Evolutionary conservation across 1,140 invertebrate species (phyloP), one percentile per base, ranked within the genome.

Genomic region (Tetragonula clypearis): DNA sequence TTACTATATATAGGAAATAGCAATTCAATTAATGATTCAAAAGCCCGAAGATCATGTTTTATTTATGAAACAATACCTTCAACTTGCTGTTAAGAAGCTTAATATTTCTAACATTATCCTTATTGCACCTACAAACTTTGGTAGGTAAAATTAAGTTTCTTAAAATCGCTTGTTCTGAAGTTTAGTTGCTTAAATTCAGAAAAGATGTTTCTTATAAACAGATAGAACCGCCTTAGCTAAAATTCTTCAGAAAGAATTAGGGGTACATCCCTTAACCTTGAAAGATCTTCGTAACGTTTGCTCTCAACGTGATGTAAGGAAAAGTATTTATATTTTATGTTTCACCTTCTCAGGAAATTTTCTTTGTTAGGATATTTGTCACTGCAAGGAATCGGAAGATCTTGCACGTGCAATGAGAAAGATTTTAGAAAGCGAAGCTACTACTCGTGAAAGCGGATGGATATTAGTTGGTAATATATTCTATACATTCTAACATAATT

Each of bases 31-130:
- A 66, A 79, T 95, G 2, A 95, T 96, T 23, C 93, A 95, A 76
- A 92, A 95, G 85, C 95, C 95, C 1, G 87, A 92, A 1, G 95
- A 96, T 89, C 95, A 95, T 82, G 87, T 95, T 17, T 85, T 94
- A 26, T 96, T 95, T 87, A 88, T 95, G 62, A 95, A 95, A 85
- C 94, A 95, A 88, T 92, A 95, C 56, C 66, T 96, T 14, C 78
- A 91, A 56, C 92, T 93, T 75, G 95, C 95, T 8, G 89, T 92
- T 21, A 90, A 90, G 84, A 95, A 90, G 62, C 92, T 93, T 72
- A 93, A 95, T 86, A 81, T 90, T 23, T 86, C 95, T 5, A 94
- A 94, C 86, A 92, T 95, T 23, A 93, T 96, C 35, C 85, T 96
- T 21, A 80, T 96, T 4, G 91, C 92, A 23, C 94, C 95, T 2